Base-by-base conservation (phyloP, 2,113 vertebrate genomes). In the Ciconia boyciana region DNA sequence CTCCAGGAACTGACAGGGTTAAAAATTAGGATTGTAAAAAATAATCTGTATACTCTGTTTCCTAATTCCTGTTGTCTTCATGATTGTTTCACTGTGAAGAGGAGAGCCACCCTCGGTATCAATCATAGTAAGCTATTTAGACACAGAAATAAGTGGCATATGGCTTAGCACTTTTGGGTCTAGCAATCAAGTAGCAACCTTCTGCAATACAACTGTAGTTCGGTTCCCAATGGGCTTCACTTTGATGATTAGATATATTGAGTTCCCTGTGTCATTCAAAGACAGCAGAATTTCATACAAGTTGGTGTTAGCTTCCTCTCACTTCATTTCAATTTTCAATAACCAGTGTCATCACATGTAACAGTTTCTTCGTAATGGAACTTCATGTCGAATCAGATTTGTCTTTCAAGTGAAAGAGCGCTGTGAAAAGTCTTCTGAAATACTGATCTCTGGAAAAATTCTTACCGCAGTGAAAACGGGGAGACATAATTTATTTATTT, bases 271-370 rank as follows among this genome's bases (percentile, higher is more conserved):
- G 96, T 97, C 97, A 96, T 96, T 98, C 97, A 97, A 94, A 97
- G 95, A 91, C 96, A 96, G 91, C 80, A 97, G 95, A 97, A 96
- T 97, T 97, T 97, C 91, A 95, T 95, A 94, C 82, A 77, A 77
- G 31, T 93, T 96, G 90, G 77, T 96, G 91, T 97, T 95, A 96
- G 95, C 94, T 97, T 97, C 95, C 93, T 98, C 77, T 98, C 97
- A 97, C 96, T 98, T 98, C 94, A 97, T 98, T 98, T 98, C 98
- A 98, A 96, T 98, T 98, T 98, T 98, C 97, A 97, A 96, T 98
- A 98, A 97, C 95, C 86, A 94, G 62, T 98, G 96, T 97, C 97
- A 97, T 96, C 96, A 75, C 94, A 94, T 96, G 92, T 95, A 98
- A 96, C 94, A 90, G 93, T 96, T 98, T 96, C 97, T 97, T 97